phyloP scores from a whole-genome alignment of 2,113 vertebrate species.

The Sinocyclocheilus maitianheensis region DNA sequence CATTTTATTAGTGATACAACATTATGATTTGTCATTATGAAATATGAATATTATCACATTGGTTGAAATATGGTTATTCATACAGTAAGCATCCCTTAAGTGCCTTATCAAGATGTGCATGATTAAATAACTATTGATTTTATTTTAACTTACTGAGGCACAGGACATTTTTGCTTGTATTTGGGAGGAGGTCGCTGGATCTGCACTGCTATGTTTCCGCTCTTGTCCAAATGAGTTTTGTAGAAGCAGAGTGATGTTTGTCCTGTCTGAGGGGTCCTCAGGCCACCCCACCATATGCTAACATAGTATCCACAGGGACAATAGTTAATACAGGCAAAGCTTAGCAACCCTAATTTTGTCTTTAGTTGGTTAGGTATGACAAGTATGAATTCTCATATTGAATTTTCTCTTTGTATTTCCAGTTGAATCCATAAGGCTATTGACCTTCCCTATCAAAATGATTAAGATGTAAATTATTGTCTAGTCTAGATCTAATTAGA shows the following conservation, averaged over 20 bases:
- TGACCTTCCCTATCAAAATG: too few relatives aligned
- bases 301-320: constrained; percentile 17
- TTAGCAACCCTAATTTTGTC: background rate
- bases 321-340: background rate
- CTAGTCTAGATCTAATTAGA: too few relatives aligned
- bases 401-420: too few relatives aligned
- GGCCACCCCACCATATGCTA: constrained; percentile 44
- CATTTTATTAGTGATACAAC: background rate
- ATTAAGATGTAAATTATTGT: too few relatives aligned
- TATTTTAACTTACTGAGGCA: background rate
- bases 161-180: background rate
- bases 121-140: background rate
- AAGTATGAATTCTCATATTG: too few relatives aligned
- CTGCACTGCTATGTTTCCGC: background rate
- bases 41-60: background rate
- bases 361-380: too few relatives aligned
- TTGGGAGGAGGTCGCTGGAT: background rate
- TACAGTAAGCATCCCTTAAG: background rate
- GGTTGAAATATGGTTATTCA: background rate
- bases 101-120: background rate
- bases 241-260: constrained; percentile 19
- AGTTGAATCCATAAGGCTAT: too few relatives aligned
- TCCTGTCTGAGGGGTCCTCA: constrained; percentile 58
- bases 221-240: background rate
- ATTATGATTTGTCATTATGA: background rate